A percentile compares a stretch with the other conserved stretches of the same genome.
These are phyloP conservation scores for Drosophila birchii DNA, from an alignment of 2,888 invertebrate species.

Conservation along the genomic window DNA sequence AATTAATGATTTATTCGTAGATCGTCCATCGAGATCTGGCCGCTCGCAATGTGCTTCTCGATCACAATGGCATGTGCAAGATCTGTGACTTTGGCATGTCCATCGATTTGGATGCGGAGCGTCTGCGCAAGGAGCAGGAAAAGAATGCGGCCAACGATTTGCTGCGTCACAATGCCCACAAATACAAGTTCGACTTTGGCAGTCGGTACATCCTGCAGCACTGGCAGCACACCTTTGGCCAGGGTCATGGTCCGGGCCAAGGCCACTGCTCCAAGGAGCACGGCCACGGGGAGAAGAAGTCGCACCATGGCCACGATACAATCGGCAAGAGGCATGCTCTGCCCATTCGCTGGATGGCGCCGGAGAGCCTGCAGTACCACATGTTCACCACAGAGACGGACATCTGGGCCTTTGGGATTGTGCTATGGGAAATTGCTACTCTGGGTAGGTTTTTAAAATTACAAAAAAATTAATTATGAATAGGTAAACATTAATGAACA, in stretches of 20 bases:
- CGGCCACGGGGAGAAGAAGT: conserved; percentile 64
- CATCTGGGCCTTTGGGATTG: conserved; percentile 94
- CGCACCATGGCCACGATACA: conserved; percentile 79
- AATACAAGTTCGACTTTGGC: conserved; percentile 83
- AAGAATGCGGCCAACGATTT: conserved; percentile 80
- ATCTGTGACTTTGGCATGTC: conserved; percentile 96
- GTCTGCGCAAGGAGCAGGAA: conserved; percentile 75
- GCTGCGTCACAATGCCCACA: conserved; percentile 75
- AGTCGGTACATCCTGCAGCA: conserved; percentile 82
- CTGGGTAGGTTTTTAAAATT: conserved; percentile 86
- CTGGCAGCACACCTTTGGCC: conserved; percentile 79
- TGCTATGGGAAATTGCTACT: conserved; percentile 95
- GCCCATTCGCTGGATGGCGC: conserved; percentile 91
- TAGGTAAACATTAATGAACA: neutral
- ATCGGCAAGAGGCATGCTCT: conserved; percentile 83
- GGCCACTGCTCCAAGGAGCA: conserved; percentile 66
- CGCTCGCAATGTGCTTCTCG: conserved; percentile 92
- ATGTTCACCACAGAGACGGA: conserved; percentile 93
- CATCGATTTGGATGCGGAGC: conserved; percentile 86
- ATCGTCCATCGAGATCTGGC: conserved; percentile 94
- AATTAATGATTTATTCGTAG: conserved; percentile 84
- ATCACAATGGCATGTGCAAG: conserved; percentile 94
- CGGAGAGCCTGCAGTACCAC: conserved; percentile 91
- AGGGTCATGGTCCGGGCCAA: conserved; percentile 40
- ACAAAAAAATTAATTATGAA: neutral